Percentiles rank a stretch among this genome's conserved stretches.
These are phyloP conservation scores for Heterochromis multidens DNA, from an alignment of 2,113 vertebrate species.

Conservation along the genomic window DNA sequence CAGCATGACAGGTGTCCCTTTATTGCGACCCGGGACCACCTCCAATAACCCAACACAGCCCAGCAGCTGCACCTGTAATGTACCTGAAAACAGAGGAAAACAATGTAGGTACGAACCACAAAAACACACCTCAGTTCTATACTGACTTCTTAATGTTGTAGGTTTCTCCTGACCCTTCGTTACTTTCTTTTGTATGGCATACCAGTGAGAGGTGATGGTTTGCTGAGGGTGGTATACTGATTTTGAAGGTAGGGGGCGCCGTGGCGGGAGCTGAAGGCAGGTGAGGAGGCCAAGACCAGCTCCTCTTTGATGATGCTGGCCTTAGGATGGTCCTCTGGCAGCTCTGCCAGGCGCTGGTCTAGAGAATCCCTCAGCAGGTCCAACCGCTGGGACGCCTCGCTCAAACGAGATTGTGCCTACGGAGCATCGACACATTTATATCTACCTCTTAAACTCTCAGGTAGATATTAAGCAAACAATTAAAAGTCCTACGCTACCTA, in stretches of 20 bases:
- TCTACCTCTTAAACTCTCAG: neutral
- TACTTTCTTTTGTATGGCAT: neutral
- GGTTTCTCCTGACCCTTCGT: neutral
- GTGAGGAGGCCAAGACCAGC: constrained; percentile 78
- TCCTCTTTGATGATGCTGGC: constrained; percentile 84
- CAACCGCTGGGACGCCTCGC: constrained; percentile 84
- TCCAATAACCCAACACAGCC: constrained; percentile 84
- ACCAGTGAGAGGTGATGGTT: constrained; percentile 89
- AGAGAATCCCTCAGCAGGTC: constrained; percentile 84
- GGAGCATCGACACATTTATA: neutral
- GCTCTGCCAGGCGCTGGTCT: constrained; percentile 80
- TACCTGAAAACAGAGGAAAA: constrained; percentile 69
- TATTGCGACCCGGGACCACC: constrained; percentile 78
- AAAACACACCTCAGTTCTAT: neutral
- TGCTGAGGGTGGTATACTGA: constrained; percentile 87
- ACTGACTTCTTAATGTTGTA: neutral
- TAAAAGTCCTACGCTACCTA: neutral
- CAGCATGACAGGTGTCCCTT: constrained; percentile 65
- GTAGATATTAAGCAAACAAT: neutral
- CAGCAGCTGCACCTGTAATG: constrained; percentile 84
- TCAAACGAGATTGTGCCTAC: constrained; percentile 77
- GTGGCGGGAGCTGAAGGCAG: constrained; percentile 80
- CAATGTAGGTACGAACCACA: neutral
- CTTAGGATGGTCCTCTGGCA: constrained; percentile 88
- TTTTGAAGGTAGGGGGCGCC: constrained; percentile 80